Base-by-base conservation (phyloP, 2,797 vertebrate genomes). In the Gymnodraco acuticeps region DNA sequence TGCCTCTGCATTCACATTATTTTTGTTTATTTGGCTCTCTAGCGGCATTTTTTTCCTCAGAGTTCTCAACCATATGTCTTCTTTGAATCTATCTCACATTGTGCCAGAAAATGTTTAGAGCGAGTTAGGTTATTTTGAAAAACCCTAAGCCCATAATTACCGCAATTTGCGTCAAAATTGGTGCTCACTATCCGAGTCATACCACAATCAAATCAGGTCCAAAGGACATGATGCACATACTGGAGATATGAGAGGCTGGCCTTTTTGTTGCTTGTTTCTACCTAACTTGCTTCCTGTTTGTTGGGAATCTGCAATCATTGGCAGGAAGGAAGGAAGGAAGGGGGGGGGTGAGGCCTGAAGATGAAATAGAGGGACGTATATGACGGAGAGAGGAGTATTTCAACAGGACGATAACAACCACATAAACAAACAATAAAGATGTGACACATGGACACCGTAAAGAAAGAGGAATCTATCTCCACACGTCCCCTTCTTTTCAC, bases 11-110 rank as follows among this genome's bases (percentile, higher is more conserved):
- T 89, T 87, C 75, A 73, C 79, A 62, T 88, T 83, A 83, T 88
- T 87, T 89, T 83, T 93, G 82, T 90, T 90, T 88, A 90, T 83
- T 86, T 81, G 75, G 74, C 77, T 81, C 73, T 85, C 73, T 10
- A 10, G 70, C 15, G 2, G 38, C 16, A 6, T 51, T 63, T 47
- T 73, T 53, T 54, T 60, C 13, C 42, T 63, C 64, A 47, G 62
- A 75, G 73, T 81, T 81, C 45, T 73, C 68, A 66, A 66, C 71
- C 87, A 77, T 80, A 84, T 79, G 82, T 78, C 70, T 52, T 58
- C 73, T 55, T 66, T 81, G 27, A 45, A 54, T 55, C 70, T 46
- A 12, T 69, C 17, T 71, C 47, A 82, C 14, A 2, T 38, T 11
- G 45, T 60, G 64, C 16, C 45, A 23, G 31, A 82, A 60, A 63